Percentiles rank a stretch among this genome's conserved stretches.
Conservation (phyloP, 1,140 invertebrate genomes). For the Drosophila miranda region DNA sequence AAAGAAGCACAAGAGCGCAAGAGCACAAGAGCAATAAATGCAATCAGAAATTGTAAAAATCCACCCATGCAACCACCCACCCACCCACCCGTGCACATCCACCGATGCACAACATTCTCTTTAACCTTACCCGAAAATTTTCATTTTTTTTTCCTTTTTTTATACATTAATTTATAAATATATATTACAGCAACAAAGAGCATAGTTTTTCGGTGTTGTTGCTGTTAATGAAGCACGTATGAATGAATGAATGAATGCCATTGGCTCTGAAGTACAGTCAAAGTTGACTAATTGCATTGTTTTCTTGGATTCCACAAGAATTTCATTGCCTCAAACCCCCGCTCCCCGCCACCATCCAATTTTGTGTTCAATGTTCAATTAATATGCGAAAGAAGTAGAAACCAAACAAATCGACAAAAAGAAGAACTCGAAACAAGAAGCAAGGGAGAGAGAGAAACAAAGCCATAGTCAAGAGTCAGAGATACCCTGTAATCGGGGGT, state of each 20-base stretch:
- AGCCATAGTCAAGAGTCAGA: too few species aligned
- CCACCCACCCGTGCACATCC: not conserved
- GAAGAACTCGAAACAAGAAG: not conserved
- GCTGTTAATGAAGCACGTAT: constrained; percentile 35
- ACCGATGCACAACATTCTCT: not conserved
- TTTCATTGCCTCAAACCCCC: constrained; percentile 16
- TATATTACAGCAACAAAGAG: constrained; percentile 6
- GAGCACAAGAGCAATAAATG: constrained; percentile 27
- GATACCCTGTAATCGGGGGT: not conserved
- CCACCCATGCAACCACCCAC: not conserved
- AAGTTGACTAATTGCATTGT: constrained; percentile 29
- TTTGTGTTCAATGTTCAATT: constrained; percentile 34
- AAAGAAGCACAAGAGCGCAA: not conserved
- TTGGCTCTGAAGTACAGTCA: constrained; percentile 14
- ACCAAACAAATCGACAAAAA: not conserved
- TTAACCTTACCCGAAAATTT: constrained; percentile 6
- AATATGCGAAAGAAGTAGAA: constrained; percentile 48
- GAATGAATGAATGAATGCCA: not conserved
- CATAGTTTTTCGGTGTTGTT: constrained; percentile 4
- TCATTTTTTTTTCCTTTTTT: constrained; percentile 11
- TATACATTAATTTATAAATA: constrained; percentile 2
- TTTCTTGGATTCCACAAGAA: constrained; percentile 27
- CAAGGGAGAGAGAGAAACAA: too few species aligned
- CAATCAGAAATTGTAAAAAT: constrained; percentile 36
- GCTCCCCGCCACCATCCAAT: not conserved